A percentile compares a stretch with the other conserved stretches of the same genome.
These are phyloP conservation scores for Ctenodactylus gundi DNA, from an alignment of 2,113 vertebrate genomes.

Conservation along the genomic window DNA sequence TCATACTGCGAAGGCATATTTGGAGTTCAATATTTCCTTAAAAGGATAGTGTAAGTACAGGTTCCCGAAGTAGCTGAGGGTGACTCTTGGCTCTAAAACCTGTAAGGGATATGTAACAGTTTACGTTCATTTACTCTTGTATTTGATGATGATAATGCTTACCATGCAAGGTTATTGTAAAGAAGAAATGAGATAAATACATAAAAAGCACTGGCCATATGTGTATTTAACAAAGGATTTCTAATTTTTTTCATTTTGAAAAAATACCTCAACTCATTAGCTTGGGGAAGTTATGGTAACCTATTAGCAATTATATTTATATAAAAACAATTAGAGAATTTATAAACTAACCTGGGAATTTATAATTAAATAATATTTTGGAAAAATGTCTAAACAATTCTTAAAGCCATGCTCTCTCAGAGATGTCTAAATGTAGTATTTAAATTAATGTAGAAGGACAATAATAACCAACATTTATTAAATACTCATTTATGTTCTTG, in stretches of 20 bases:
- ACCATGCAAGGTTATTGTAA: background rate
- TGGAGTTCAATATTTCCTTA: background rate
- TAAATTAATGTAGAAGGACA: background rate
- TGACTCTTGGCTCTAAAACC: background rate
- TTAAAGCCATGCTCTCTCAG: background rate
- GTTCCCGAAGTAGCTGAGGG: background rate
- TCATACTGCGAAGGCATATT: background rate
- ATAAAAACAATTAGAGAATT: too few relatives aligned
- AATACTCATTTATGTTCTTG: background rate
- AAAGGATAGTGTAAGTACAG: background rate
- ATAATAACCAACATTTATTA: background rate
- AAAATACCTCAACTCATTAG: background rate
- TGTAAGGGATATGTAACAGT: background rate
- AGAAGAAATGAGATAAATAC: background rate
- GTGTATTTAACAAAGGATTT: background rate
- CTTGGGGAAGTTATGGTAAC: background rate
- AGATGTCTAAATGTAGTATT: background rate
- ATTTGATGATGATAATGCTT: background rate
- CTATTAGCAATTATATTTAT: too few relatives aligned
- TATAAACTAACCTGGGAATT: background rate
- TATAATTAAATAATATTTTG: slow-evolving; percentile 18
- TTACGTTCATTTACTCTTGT: background rate
- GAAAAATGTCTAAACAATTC: background rate
- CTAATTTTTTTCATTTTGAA: background rate
- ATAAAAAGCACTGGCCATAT: background rate